A percentile compares a stretch with the other conserved stretches of the same genome.
These are phyloP conservation scores for Melanotaenia boesemani DNA, from an alignment of 2,797 vertebrate species.

Conservation along the genomic window DNA sequence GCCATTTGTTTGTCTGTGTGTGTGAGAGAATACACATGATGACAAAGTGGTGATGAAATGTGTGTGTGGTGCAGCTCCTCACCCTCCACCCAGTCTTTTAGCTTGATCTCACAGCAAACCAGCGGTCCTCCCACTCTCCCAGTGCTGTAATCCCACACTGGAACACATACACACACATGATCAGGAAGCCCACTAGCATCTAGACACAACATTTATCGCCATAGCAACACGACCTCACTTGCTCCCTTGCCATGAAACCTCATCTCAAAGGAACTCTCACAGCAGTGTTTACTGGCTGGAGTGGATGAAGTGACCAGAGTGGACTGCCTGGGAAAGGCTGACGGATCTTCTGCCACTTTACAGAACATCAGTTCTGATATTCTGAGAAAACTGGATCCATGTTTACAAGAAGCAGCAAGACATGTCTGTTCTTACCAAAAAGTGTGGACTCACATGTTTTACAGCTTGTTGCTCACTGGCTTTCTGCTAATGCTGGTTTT, in stretches of 20 bases:
- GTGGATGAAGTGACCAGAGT: slow-evolving; percentile 22
- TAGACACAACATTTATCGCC: slow-evolving; percentile 48
- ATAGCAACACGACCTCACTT: slow-evolving; percentile 68
- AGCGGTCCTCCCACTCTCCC: slow-evolving; percentile 95
- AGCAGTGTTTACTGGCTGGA: slow-evolving; percentile 38
- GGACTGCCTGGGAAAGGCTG: slow-evolving; percentile 49
- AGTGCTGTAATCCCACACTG: slow-evolving; percentile 96
- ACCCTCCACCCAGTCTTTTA: slow-evolving; percentile 97
- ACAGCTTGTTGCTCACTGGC: background rate
- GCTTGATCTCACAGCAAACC: slow-evolving; percentile 94
- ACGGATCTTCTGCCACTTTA: slow-evolving; percentile 17
- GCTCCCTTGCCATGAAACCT: slow-evolving; percentile 67
- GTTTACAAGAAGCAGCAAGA: background rate
- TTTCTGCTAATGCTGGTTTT: slow-evolving; percentile 24
- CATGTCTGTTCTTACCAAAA: background rate
- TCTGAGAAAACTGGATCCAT: background rate
- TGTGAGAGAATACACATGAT: background rate
- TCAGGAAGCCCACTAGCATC: slow-evolving; percentile 45
- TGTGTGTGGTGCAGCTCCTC: slow-evolving; percentile 44
- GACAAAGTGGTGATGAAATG: background rate
- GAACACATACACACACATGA: slow-evolving; percentile 63
- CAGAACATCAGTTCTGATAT: background rate
- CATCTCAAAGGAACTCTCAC: slow-evolving; percentile 57
- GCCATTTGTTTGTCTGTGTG: slow-evolving; percentile 10
- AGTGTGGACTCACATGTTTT: background rate